A percentile compares a stretch with the other conserved stretches of the same genome.
phyloP scores from a whole-genome alignment of 2,113 vertebrate genomes.

The Eleginops maclovinus region DNA sequence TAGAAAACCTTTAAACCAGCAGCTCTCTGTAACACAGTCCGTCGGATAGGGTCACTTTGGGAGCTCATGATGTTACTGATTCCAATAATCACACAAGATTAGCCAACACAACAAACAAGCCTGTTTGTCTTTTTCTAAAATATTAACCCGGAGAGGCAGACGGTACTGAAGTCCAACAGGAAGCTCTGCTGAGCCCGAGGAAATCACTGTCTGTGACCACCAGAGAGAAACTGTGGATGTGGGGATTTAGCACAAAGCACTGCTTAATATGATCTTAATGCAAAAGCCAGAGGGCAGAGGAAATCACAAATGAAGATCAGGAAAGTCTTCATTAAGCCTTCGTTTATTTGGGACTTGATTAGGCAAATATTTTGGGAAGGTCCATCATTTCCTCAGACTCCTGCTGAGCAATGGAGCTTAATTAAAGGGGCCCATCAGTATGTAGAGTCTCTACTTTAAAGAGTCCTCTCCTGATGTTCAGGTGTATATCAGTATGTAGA shows the following conservation, averaged over 20 bases:
- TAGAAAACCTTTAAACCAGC: background rate
- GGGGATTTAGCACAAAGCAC: conserved; percentile 16
- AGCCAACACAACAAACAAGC: conserved; percentile 72
- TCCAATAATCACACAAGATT: conserved; percentile 65
- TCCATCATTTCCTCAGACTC: background rate
- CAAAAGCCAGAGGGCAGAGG: conserved; percentile 31
- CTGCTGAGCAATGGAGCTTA: background rate
- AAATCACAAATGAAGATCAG: background rate
- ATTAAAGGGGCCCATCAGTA: background rate
- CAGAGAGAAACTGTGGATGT: background rate
- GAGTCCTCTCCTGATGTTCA: too few species aligned
- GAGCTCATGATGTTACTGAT: conserved; percentile 50
- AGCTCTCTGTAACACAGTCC: too few species aligned
- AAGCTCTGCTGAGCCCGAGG: conserved; percentile 26
- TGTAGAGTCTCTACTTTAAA: too few species aligned
- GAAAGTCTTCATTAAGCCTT: conserved; percentile 5
- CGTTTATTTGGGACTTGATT: background rate
- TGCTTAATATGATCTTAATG: conserved; percentile 29
- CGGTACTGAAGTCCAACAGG: conserved; percentile 80
- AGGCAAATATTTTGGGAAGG: background rate
- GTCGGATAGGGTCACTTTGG: background rate
- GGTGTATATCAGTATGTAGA: too few species aligned
- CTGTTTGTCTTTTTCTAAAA: conserved; percentile 81
- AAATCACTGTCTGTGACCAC: conserved; percentile 40
- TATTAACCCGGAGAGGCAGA: conserved; percentile 79